Percentiles rank a stretch among this genome's conserved stretches.
These are phyloP conservation scores for Saguinus midas DNA, from an alignment of 2,113 vertebrate species.

Conservation along the genomic window DNA sequence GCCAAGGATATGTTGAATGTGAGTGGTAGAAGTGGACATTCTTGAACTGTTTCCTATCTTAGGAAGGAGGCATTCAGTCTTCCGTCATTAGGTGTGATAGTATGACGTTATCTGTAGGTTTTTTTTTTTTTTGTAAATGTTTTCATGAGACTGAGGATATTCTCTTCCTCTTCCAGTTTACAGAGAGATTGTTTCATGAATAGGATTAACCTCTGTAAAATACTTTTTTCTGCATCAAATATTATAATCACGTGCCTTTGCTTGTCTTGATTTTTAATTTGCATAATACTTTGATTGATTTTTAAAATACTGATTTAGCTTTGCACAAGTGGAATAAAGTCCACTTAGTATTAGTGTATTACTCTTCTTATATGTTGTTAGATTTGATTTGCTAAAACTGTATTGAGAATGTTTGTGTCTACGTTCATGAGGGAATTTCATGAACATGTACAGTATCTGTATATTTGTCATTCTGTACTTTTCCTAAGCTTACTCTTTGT, in stretches of 20 bases:
- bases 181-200: neutral
- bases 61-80: neutral
- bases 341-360: neutral
- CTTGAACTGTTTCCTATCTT: neutral
- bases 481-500: neutral
- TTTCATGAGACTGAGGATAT: neutral
- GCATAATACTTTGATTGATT: neutral
- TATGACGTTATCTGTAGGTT: neutral
- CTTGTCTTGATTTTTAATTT: conserved; percentile 13
- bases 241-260: neutral
- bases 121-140: neutral
- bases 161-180: neutral
- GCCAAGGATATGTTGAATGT: neutral
- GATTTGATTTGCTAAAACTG: neutral
- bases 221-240: neutral
- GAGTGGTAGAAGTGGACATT: neutral
- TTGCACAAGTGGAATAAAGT: neutral
- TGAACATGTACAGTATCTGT: no score
- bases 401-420: neutral
- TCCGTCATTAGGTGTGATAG: neutral
- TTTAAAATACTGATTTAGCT: neutral
- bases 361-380: neutral
- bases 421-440: neutral
- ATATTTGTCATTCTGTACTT: neutral
- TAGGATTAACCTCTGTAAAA: neutral